Evolutionary conservation across 2,888 invertebrate species (phyloP).

Genomic region (Lithophane ornitopus): DNA sequence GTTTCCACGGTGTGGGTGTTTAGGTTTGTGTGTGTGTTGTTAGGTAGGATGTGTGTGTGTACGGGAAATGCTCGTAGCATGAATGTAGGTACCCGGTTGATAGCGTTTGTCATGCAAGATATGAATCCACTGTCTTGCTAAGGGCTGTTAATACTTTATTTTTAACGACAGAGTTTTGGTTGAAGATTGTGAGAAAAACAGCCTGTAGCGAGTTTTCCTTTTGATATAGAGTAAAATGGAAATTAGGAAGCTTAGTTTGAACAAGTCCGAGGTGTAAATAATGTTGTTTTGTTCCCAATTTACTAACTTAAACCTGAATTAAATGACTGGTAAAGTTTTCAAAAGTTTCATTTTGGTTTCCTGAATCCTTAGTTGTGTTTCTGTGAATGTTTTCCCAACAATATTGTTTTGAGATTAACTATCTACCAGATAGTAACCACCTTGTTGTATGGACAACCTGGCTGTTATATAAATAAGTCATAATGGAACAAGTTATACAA

Average conservation of each 20-base stretch:
- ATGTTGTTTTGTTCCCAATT: conserved; percentile 55
- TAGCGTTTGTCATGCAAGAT: conserved; percentile 72
- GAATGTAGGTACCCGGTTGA: conserved; percentile 61
- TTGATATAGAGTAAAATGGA: conserved; percentile 62
- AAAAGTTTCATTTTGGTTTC: conserved; percentile 26
- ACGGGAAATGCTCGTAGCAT: conserved; percentile 70
- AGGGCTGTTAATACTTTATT: conserved; percentile 67
- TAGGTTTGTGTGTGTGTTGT: conserved; percentile 43
- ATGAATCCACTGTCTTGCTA: conserved; percentile 77
- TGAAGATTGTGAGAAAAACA: conserved; percentile 44
- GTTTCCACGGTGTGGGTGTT: conserved; percentile 41
- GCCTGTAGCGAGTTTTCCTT: conserved; percentile 36
- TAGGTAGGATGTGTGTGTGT: conserved; percentile 60
- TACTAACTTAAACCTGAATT: conserved; percentile 24
- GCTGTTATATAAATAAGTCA: neutral
- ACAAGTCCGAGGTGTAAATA: conserved; percentile 50
- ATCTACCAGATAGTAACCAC: neutral
- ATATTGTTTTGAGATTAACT: neutral
- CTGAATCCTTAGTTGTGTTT: conserved; percentile 14
- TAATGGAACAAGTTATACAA: conserved; percentile 29
- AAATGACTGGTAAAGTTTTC: conserved; percentile 23
- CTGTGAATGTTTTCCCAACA: neutral
- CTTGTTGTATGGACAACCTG: neutral
- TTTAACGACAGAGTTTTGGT: conserved; percentile 61
- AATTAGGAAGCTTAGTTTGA: conserved; percentile 69